Evolutionary conservation across 2,888 invertebrate genomes (phyloP).

Genomic region (Therioaphis trifolii): DNA sequence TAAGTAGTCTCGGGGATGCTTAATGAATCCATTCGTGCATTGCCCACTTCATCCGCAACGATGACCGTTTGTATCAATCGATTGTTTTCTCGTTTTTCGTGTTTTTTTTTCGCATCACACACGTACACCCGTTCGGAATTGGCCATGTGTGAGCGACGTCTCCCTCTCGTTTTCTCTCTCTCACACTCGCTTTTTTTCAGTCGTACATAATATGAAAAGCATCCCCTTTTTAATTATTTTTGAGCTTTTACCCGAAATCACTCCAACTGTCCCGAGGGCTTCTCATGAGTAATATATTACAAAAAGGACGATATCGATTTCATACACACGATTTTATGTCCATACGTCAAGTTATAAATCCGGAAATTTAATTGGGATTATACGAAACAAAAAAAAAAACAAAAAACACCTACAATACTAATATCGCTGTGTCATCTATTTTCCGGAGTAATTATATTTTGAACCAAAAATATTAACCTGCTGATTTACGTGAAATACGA

Average conservation of each 20-base stretch:
- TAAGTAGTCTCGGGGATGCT: constrained; percentile 49
- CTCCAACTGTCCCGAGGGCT: constrained; percentile 47
- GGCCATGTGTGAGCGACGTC: neutral
- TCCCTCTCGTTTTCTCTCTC: neutral
- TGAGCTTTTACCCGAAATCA: constrained; percentile 57
- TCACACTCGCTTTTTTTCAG: neutral
- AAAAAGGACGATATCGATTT: constrained; percentile 45
- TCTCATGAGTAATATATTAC: constrained; percentile 51
- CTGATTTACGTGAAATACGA: neutral
- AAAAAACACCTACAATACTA: no score
- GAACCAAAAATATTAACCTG: neutral
- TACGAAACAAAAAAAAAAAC: no score
- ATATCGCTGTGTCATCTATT: neutral
- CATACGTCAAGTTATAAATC: constrained; percentile 18
- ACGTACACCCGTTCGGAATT: neutral
- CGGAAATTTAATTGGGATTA: constrained; percentile 14
- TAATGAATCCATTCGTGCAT: constrained; percentile 52
- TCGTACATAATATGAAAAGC: constrained; percentile 39
- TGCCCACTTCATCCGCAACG: constrained; percentile 19
- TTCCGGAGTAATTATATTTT: neutral
- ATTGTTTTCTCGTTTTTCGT: constrained; percentile 31
- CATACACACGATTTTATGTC: constrained; percentile 22
- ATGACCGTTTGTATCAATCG: constrained; percentile 49
- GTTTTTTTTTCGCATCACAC: constrained; percentile 38
- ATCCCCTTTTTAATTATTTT: constrained; percentile 61